Percentiles rank a stretch among this genome's conserved stretches.
These are phyloP conservation scores for Noctua pronuba DNA, from an alignment of 2,888 invertebrate genomes.

Conservation along the genomic window DNA sequence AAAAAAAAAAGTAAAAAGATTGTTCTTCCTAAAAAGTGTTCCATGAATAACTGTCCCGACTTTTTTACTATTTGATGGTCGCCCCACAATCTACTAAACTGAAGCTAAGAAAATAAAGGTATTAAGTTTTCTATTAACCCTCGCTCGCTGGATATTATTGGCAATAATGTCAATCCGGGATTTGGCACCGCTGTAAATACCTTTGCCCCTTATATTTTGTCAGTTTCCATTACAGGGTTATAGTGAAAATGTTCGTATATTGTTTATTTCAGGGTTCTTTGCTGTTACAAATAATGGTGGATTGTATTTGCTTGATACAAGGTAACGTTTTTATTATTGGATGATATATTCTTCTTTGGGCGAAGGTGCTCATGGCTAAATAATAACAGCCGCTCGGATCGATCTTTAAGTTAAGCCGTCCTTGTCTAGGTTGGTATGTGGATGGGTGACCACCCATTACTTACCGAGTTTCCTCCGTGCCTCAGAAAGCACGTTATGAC, in stretches of 20 bases:
- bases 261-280: constrained; percentile 29
- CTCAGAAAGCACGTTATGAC: too few species aligned
- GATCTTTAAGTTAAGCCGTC: too few species aligned
- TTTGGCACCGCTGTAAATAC: constrained; percentile 60
- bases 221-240: constrained; percentile 56
- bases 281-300: constrained; percentile 1
- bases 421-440: too few species aligned
- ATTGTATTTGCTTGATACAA: background rate
- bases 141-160: constrained; percentile 68
- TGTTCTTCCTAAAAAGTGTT: background rate
- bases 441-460: too few species aligned
- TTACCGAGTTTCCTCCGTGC: too few species aligned
- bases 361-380: background rate
- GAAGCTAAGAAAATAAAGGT: constrained; percentile 74
- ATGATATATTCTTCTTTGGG: background rate
- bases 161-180: constrained; percentile 72
- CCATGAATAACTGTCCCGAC: background rate
- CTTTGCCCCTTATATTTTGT: constrained; percentile 50
- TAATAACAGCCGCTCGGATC: too few species aligned
- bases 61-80: constrained; percentile 43
- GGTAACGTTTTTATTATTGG: background rate
- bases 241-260: constrained; percentile 20
- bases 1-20: background rate
- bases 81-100: constrained; percentile 66
- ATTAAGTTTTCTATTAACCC: constrained; percentile 79